Conservation (phyloP, 1,140 invertebrate genomes). For the Dinoponera quadriceps region DNA sequence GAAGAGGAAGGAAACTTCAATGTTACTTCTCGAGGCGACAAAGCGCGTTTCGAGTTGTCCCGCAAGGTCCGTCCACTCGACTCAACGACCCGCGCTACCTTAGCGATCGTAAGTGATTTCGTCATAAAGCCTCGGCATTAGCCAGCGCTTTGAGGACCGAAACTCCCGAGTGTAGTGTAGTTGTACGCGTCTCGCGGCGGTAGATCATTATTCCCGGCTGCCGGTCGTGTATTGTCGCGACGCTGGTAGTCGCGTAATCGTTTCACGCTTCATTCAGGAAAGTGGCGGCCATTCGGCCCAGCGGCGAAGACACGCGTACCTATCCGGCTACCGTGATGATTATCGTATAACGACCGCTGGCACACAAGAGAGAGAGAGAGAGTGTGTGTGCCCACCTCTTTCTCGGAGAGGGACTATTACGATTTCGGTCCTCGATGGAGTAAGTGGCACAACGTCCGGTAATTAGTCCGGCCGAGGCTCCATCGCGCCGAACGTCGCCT, state of each 20-base stretch:
- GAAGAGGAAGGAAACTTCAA: not conserved
- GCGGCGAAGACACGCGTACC: slow-evolving; percentile 37
- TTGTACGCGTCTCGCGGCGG: slow-evolving; percentile 27
- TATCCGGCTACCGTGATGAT: slow-evolving; percentile 50
- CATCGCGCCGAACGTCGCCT: not conserved
- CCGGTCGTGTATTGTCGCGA: slow-evolving; percentile 44
- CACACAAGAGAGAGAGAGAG: not conserved
- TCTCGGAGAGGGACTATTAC: slow-evolving; percentile 22
- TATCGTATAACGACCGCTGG: slow-evolving; percentile 31
- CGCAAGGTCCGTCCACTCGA: not conserved
- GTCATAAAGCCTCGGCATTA: slow-evolving; percentile 65
- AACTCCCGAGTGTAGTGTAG: slow-evolving; percentile 46
- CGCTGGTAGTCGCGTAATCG: slow-evolving; percentile 55
- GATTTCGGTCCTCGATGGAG: slow-evolving; percentile 8
- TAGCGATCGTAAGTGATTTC: slow-evolving; percentile 61
- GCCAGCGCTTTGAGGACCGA: slow-evolving; percentile 42
- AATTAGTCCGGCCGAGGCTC: slow-evolving; percentile 27
- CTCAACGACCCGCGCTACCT: slow-evolving; percentile 41
- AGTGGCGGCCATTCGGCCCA: not conserved
- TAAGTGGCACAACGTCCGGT: slow-evolving; percentile 49
- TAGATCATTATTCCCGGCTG: slow-evolving; percentile 60
- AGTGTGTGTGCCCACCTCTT: not conserved
- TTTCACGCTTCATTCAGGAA: slow-evolving; percentile 53
- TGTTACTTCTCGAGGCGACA: slow-evolving; percentile 1
- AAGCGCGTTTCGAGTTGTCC: not conserved